Evolutionary conservation across 2,888 invertebrate genomes (phyloP).

Genomic region (Deilephila porcellus): DNA sequence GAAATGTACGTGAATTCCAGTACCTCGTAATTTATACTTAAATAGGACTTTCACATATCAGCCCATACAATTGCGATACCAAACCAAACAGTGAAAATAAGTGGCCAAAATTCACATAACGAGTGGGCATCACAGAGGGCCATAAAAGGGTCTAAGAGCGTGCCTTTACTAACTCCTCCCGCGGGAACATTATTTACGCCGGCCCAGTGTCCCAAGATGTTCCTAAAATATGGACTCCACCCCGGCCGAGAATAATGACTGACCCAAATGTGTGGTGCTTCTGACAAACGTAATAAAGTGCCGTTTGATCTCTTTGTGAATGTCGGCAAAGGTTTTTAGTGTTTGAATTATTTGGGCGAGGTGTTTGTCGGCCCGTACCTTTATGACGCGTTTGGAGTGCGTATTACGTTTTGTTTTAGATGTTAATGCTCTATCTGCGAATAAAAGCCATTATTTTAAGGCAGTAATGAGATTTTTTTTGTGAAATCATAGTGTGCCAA

Average conservation of each 20-base stretch:
- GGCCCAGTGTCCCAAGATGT: conserved; percentile 53
- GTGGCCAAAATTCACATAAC: conserved; percentile 50
- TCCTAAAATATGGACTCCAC: conserved; percentile 56
- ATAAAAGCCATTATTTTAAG: too few relatives aligned
- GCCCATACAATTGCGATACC: neutral
- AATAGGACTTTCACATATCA: too few relatives aligned
- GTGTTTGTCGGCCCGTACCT: neutral
- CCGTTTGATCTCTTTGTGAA: conserved; percentile 29
- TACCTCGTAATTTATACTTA: neutral
- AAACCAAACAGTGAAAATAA: conserved; percentile 31
- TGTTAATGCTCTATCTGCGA: too few relatives aligned
- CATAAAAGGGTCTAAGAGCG: conserved; percentile 68
- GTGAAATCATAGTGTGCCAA: too few relatives aligned
- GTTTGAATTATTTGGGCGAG: neutral
- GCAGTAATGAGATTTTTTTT: too few relatives aligned
- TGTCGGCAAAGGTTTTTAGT: neutral
- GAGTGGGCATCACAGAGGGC: conserved; percentile 56
- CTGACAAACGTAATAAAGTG: conserved; percentile 46
- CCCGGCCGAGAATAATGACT: conserved; percentile 58
- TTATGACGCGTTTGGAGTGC: neutral
- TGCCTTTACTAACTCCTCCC: conserved; percentile 62
- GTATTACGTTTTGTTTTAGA: neutral
- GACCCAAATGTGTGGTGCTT: conserved; percentile 52
- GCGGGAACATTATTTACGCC: conserved; percentile 66
- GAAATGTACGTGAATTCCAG: neutral